These are phyloP conservation scores for Meteorus colon DNA, from an alignment of 2,888 invertebrate species.

Conservation along the genomic window DNA sequence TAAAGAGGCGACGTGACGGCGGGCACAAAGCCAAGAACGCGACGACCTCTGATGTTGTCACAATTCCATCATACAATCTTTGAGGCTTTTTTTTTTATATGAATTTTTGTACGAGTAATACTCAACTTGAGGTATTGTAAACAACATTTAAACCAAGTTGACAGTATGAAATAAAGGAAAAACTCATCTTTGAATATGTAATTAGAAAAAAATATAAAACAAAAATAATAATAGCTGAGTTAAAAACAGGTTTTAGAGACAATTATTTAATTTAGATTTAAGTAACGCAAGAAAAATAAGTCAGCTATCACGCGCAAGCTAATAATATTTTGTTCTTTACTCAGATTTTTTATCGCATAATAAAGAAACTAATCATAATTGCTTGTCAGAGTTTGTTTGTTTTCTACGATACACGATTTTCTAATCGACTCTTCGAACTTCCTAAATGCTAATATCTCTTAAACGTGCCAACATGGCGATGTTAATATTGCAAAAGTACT, in stretches of 20 bases:
- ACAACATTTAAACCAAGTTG: not conserved
- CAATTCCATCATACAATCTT: not conserved
- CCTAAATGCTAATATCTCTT: not conserved
- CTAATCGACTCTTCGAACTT: not conserved
- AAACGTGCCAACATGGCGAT: not conserved
- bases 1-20: constrained; percentile 11
- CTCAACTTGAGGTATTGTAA: not conserved
- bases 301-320: too few species aligned
- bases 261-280: too few species aligned
- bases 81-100: not conserved
- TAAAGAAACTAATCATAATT: not conserved
- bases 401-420: not conserved
- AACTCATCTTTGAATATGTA: not conserved
- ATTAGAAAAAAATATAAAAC: not conserved
- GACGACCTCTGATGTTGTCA: constrained; percentile 17
- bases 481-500: constrained; percentile 6
- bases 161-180: not conserved
- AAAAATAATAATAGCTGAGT: too few species aligned
- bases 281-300: too few species aligned
- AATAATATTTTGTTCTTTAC: too few species aligned
- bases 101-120: not conserved
- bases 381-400: not conserved
- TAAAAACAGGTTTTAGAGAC: too few species aligned
- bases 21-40: constrained; percentile 21
- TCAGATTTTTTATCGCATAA: not conserved